These are phyloP conservation scores for Punctoribates punctum DNA, from an alignment of 2,888 invertebrate genomes.

Conservation along the genomic window DNA sequence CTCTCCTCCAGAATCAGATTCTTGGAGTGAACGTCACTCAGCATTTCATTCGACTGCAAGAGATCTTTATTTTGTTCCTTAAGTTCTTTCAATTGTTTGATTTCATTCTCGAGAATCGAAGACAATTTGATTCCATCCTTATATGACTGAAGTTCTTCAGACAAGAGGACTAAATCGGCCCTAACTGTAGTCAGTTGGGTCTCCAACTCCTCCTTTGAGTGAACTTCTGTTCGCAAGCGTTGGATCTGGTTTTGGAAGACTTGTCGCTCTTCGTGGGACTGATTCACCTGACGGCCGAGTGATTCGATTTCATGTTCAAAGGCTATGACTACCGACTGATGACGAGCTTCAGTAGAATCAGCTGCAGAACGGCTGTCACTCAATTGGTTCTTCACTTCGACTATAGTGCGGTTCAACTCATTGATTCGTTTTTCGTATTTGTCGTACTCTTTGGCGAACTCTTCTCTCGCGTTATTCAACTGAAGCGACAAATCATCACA, in stretches of 20 bases:
- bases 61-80: conserved; percentile 34
- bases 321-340: not conserved
- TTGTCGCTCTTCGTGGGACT: not conserved
- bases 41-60: not conserved
- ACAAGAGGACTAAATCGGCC: not conserved
- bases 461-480: conserved; percentile 7
- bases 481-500: not conserved
- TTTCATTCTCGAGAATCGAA: conserved; percentile 23
- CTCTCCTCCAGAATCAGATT: conserved; percentile 37
- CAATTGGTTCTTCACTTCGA: not conserved
- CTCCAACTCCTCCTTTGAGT: conserved; percentile 2
- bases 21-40: conserved; percentile 32
- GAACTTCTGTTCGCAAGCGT: not conserved
- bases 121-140: conserved; percentile 23
- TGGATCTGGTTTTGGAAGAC: not conserved
- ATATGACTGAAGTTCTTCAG: not conserved
- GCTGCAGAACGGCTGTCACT: not conserved
- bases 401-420: not conserved
- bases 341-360: not conserved
- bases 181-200: conserved; percentile 8
- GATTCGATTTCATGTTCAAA: conserved; percentile 1
- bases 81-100: not conserved
- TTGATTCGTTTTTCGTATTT: not conserved
- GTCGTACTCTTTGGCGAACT: conserved; percentile 1
- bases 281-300: not conserved